Base-by-base conservation (phyloP, 2,113 vertebrate species). In the Columba livia region DNA sequence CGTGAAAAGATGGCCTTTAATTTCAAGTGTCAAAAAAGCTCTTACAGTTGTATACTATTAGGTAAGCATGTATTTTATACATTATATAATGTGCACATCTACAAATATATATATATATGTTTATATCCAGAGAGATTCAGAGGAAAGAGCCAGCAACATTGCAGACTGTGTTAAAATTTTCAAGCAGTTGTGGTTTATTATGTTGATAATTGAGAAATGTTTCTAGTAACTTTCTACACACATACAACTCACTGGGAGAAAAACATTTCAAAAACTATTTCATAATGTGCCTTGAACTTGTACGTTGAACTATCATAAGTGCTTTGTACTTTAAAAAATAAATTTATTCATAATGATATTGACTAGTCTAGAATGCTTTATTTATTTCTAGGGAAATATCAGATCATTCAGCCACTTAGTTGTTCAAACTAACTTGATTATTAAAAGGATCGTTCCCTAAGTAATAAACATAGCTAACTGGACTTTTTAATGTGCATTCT, bases 11-110 rank as follows among this genome's bases (percentile, higher is more conserved):
- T 11, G 6, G 10, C 0, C 20, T 60, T 93, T 56, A 9, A 56
- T 85, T 74, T 61, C 14, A 40, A n/a, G 9, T n/a, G 9, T 28
- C 15, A 66, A 44, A 78, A 77, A 18, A 0, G 0, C 6, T 4
- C 4, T 70, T 81, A 50, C 4, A 38, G 7, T 6, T 69, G 11
- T 38, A 61, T 44, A 23, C 4, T 58, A 25, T 47, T 66, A 67
- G 38, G 17, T 32, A 64, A 67, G 7, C 1, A 42, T 24, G 5
- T 79, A 20, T 38, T 60, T 32, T 48, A 8, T 51, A 10, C 17
- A 32, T 60, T 67, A 34, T 53, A 48, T 34, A 82, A 72, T 47
- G 19, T 60, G 1, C 6, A 69, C 71, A 29, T 75, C 32, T 79
- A 34, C 29, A 88, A 62, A 54, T 64, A 58, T 8, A 51, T 31